phyloP scores from a whole-genome alignment of 2,888 invertebrate species.

The Drosophila koepferae region DNA sequence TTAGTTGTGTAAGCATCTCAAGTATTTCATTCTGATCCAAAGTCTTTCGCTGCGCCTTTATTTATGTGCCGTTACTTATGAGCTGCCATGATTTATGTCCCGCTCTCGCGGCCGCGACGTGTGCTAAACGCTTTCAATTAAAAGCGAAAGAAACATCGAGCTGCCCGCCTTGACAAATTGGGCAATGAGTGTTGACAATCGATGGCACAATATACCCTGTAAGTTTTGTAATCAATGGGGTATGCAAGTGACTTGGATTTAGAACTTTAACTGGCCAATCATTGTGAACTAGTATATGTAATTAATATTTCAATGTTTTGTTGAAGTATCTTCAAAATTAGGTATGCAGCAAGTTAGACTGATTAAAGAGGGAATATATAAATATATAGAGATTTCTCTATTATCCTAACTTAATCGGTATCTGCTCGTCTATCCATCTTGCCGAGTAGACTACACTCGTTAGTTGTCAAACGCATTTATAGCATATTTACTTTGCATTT shows the following conservation, averaged over 20 bases:
- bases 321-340: no score
- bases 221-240: neutral
- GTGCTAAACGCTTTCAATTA: constrained; percentile 80
- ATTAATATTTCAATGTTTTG: no score
- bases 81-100: constrained; percentile 72
- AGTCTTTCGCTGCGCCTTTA: constrained; percentile 67
- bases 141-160: constrained; percentile 56
- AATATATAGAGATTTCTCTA: no score
- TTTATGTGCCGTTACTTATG: constrained; percentile 81
- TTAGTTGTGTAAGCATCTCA: constrained; percentile 24
- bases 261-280: no score
- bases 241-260: neutral
- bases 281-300: no score
- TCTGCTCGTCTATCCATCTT: neutral
- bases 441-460: neutral
- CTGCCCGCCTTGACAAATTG: constrained; percentile 55
- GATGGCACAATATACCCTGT: constrained; percentile 34
- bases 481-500: constrained; percentile 35
- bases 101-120: constrained; percentile 55
- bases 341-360: no score
- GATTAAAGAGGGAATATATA: no score
- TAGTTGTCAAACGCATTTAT: neutral
- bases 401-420: no score
- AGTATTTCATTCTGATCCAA: constrained; percentile 37
- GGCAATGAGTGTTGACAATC: constrained; percentile 59